phyloP scores from a whole-genome alignment of 2,113 vertebrate genomes.

The Stictonetta naevosa region DNA sequence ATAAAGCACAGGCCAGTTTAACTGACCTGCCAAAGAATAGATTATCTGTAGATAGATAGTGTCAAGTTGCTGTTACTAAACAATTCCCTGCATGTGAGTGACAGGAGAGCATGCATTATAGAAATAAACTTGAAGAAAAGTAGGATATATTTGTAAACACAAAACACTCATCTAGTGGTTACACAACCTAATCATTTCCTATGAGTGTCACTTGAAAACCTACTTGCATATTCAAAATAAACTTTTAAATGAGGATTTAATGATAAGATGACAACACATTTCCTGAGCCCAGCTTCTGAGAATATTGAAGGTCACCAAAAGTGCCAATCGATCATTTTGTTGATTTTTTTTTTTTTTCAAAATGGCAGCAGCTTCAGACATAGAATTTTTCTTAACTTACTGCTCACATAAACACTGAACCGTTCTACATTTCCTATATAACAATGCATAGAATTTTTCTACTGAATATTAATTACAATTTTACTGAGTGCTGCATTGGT shows the following conservation, averaged over 20 bases:
- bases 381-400: not conserved
- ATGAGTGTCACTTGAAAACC: not conserved
- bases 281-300: constrained; percentile 37
- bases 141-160: constrained; percentile 10
- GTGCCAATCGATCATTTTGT: not conserved
- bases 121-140: constrained; percentile 22
- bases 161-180: not conserved
- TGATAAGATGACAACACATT: not conserved
- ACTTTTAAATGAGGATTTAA: constrained; percentile 5
- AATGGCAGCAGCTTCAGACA: not conserved
- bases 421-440: not conserved
- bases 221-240: not conserved
- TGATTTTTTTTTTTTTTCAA: not conserved
- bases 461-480: not conserved
- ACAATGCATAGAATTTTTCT: not conserved
- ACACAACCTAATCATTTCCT: not conserved
- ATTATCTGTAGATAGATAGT: constrained; percentile 40
- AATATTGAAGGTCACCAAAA: constrained; percentile 1
- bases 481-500: not conserved
- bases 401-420: not conserved
- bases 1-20: not conserved
- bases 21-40: constrained; percentile 7
- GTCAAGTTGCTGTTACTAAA: constrained; percentile 20
- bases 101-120: not conserved
- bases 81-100: not conserved